Evolutionary conservation across 2,888 invertebrate genomes (phyloP), one percentile per base, ranked within the genome.

Genomic region (Aspidiotus destructor): DNA sequence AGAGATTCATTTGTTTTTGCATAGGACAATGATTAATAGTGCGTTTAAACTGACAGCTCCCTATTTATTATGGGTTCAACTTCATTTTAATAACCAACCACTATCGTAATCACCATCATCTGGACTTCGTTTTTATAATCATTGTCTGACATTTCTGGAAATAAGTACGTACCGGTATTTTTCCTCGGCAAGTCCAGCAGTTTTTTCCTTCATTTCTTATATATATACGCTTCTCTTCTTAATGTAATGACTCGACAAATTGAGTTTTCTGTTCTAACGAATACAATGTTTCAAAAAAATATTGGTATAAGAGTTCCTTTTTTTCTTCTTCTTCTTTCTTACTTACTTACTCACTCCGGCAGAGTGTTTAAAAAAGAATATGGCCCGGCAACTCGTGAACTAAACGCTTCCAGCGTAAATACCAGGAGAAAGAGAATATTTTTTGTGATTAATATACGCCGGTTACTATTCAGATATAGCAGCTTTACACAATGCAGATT

Each of bases 71-170:
- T 60, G 67, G 60, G 67, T 67, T 67, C 67, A 67, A 67, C 58
- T 67, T 67, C 67, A 67, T 67, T 67, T 67, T 67, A 67, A 67
- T 67, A 67, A 67, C 67, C 67, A 67, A 67, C 67, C 67, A 67
- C 67, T 67, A 67, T 67, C 67, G 58, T 67, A 67, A 67, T 67
- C 67, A 67, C 67, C 67, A 67, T 67, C 67, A 67, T 67, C 67
- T 62, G 67, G 67, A 48, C 52, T 67, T 60, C 52, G 58, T 67
- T 67, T 67, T 67, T 67, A 67, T 67, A 67, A 67, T 67, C 67
- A 67, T 67, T 67, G 67, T 67, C 67, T 67, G 67, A 67, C 67
- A 67, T 67, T 67, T 67, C 67, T 67, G 67, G 58, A 67, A 67
- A 67, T 60, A 61, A 17, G 41, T 44, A 67, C 67, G 67, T 67